Base-by-base conservation (phyloP, 1,140 invertebrate genomes). In the Heliconius hewitsoni region DNA sequence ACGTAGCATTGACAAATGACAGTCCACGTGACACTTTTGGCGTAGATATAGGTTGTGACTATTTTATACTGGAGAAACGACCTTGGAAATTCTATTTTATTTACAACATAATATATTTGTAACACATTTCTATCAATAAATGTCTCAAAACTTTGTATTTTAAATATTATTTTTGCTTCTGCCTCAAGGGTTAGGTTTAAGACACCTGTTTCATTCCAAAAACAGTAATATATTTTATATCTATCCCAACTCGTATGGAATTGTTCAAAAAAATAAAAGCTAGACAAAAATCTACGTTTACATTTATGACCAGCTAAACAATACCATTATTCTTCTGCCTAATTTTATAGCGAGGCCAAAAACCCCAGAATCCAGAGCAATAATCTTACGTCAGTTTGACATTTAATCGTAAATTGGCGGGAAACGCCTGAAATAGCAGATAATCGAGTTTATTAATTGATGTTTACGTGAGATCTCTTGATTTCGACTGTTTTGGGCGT, bases 391-490 rank as follows among this genome's bases (percentile, higher is more conserved):
- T 73, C 71, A 50, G 46, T 71, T 27, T 73, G 52, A 50, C 27
- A n/a, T 50, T 60, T 27, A 72, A 37, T 77, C 79, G 78, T 82
- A 79, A 84, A 82, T 82, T 75, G 72, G 74, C 55, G 37, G 55
- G 42, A 37, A 80, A 81, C 71, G 73, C 71, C 60, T 82, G 34
- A 80, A 84, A 82, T 81, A 83, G 76, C 74, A 76, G 23, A 78
- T 77, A 79, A 81, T 81, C 81, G 75, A 79, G 52, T 81, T 83
- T 80, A 83, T 83, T 80, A 81, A 85, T 85, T 71, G 74, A 80
- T 83, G 83, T 84, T 85, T 85, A 83, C 75, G 55, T 73, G 74
- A 46, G 71, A 34, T 72, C 71, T 39, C 37, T 72, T 72, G 75
- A 82, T 79, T 81, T 80, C 74, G 57, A 52, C 60, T 11, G 71